A percentile compares a stretch with the other conserved stretches of the same genome.
phyloP scores from a whole-genome alignment of 2,888 invertebrate species.

The Nemapogon koenigi region DNA sequence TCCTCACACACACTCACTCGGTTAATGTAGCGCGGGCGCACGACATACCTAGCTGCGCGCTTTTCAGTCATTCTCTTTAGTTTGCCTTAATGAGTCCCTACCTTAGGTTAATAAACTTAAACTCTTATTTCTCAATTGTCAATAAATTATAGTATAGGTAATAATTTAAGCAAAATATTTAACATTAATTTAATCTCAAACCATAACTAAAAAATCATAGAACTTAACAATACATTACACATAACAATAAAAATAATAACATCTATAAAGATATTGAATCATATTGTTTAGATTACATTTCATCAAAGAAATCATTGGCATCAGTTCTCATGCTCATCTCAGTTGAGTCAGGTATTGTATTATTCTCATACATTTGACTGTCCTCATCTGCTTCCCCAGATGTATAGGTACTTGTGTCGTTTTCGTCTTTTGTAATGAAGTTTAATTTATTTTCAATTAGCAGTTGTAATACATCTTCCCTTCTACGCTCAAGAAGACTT shows the following conservation, averaged over 20 bases:
- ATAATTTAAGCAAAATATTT: too few relatives aligned
- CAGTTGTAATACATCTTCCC: constrained; percentile 27
- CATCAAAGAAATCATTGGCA: constrained; percentile 50
- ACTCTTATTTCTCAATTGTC: too few relatives aligned
- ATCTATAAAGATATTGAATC: background rate
- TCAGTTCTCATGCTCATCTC: constrained; percentile 39
- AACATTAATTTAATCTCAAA: background rate
- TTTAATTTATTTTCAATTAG: constrained; percentile 34
- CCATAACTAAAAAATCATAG: background rate
- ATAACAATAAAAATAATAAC: background rate
- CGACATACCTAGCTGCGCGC: too few relatives aligned
- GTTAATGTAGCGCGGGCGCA: too few relatives aligned
- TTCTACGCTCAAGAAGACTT: constrained; percentile 30
- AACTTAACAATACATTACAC: background rate
- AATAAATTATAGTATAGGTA: too few relatives aligned
- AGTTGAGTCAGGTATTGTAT: constrained; percentile 40
- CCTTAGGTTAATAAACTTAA: too few relatives aligned
- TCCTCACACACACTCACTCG: too few relatives aligned
- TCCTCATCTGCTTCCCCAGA: constrained; percentile 35
- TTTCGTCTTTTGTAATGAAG: constrained; percentile 43
- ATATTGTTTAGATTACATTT: constrained; percentile 27
- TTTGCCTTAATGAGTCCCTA: too few relatives aligned
- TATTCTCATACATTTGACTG: constrained; percentile 48
- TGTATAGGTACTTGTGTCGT: constrained; percentile 34
- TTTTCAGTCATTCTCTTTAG: too few relatives aligned